A percentile compares a stretch with the other conserved stretches of the same genome.
These are phyloP conservation scores for Drosophila cyrtoloma DNA, from an alignment of 2,888 invertebrate species.

Conservation along the genomic window DNA sequence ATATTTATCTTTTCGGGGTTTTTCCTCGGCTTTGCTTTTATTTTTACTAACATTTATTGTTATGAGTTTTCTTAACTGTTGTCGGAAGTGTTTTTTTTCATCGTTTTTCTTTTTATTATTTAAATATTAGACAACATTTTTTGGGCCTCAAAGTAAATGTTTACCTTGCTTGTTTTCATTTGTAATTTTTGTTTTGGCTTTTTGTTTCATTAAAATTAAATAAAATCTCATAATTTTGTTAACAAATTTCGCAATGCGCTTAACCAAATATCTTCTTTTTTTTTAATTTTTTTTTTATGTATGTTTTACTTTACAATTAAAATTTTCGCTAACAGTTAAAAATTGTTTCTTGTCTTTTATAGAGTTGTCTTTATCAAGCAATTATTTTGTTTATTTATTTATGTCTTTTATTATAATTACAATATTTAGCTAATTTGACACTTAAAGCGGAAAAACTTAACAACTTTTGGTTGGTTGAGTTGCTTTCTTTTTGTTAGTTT, in stretches of 20 bases:
- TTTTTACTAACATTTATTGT: slow-evolving; percentile 33
- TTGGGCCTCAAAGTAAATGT: slow-evolving; percentile 59
- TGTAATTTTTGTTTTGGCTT: slow-evolving; percentile 41
- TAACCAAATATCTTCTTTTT: slow-evolving; percentile 58
- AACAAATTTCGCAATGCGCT: slow-evolving; percentile 70
- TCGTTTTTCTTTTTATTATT: slow-evolving; percentile 18
- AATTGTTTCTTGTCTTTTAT: slow-evolving; percentile 59
- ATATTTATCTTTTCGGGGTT: slow-evolving; percentile 21
- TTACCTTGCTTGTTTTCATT: slow-evolving; percentile 48
- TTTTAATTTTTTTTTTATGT: slow-evolving; percentile 3
- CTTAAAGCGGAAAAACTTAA: slow-evolving; percentile 82
- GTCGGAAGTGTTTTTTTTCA: slow-evolving; percentile 15
- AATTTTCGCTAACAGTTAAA: slow-evolving; percentile 80
- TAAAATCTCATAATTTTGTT: slow-evolving; percentile 70
- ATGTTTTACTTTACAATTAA: slow-evolving; percentile 72
- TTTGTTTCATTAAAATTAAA: slow-evolving; percentile 67
- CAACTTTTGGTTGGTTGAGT: slow-evolving; percentile 69
- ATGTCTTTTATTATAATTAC: slow-evolving; percentile 62
- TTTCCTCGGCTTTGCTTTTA: slow-evolving; percentile 20
- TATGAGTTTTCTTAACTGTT: slow-evolving; percentile 23
- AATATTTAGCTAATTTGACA: slow-evolving; percentile 80
- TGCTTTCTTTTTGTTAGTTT: slow-evolving; percentile 53
- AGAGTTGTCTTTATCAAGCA: slow-evolving; percentile 56
- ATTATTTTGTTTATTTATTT: slow-evolving; percentile 46
- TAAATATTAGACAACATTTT: slow-evolving; percentile 59